A percentile compares a stretch with the other conserved stretches of the same genome.
These are phyloP conservation scores for Lanius collurio DNA, from an alignment of 2,113 vertebrate genomes.

Conservation along the genomic window DNA sequence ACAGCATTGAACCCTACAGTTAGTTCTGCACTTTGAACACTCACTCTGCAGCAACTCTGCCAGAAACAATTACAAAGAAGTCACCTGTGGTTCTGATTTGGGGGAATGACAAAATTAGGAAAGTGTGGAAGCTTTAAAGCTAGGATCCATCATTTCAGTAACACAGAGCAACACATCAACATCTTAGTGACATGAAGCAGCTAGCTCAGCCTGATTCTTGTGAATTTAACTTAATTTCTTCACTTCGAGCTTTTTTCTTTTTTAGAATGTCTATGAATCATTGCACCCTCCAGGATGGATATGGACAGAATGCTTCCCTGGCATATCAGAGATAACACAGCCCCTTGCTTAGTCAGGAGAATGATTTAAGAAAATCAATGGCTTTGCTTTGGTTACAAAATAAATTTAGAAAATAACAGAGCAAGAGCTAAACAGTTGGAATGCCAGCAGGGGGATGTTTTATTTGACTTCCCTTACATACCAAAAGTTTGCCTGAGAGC, in stretches of 20 bases:
- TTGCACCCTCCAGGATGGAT: slow-evolving; percentile 6
- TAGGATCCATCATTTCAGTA: not conserved
- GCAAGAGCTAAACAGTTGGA: not conserved
- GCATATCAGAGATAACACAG: slow-evolving; percentile 51
- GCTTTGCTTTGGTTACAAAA: slow-evolving; percentile 39
- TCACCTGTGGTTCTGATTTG: not conserved
- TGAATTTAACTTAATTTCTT: slow-evolving; percentile 58
- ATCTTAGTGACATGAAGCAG: not conserved
- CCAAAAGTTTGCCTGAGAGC: not conserved
- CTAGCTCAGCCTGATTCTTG: slow-evolving; percentile 18
- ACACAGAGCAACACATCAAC: not conserved
- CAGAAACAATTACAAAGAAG: not conserved
- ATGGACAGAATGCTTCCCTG: slow-evolving; percentile 20
- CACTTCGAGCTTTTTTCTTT: slow-evolving; percentile 5
- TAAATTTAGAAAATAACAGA: slow-evolving; percentile 15
- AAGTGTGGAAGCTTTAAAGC: not conserved
- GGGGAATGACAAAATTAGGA: not conserved
- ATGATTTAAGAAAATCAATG: slow-evolving; percentile 50
- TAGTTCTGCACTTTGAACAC: not conserved
- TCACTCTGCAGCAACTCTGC: not conserved
- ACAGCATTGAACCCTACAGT: not conserved
- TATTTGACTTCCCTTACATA: not conserved
- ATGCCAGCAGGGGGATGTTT: not conserved
- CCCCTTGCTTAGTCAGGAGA: slow-evolving; percentile 53
- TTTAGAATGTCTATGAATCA: slow-evolving; percentile 43